phyloP scores from a whole-genome alignment of 2,888 invertebrate genomes.

The Megastigmus dorsalis region DNA sequence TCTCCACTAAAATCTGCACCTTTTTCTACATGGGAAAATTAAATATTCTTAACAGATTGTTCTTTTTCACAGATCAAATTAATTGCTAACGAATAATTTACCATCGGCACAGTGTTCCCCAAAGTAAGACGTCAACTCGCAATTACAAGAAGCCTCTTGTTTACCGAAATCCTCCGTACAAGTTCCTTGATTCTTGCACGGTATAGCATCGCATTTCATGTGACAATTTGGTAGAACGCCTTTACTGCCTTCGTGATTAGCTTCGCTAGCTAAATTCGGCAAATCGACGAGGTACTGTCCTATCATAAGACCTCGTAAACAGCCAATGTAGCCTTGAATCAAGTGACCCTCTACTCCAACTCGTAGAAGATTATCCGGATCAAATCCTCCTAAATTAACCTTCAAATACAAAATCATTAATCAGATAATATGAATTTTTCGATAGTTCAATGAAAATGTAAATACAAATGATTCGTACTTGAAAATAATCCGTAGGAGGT shows the following conservation, averaged over 20 bases:
- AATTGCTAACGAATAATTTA: too few species aligned
- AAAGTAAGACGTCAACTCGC: conserved; percentile 91
- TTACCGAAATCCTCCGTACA: conserved; percentile 92
- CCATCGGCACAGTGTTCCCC: conserved; percentile 90
- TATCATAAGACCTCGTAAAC: conserved; percentile 90
- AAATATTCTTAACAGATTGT: too few species aligned
- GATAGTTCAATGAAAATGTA: background rate
- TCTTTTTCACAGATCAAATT: too few species aligned
- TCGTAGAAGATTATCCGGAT: conserved; percentile 82
- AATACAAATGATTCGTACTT: conserved; percentile 74
- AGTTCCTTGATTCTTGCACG: conserved; percentile 90
- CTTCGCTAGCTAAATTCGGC: conserved; percentile 82
- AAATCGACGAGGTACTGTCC: conserved; percentile 87
- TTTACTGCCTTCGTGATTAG: conserved; percentile 82
- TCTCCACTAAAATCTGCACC: conserved; percentile 93
- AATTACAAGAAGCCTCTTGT: conserved; percentile 90
- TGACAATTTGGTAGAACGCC: conserved; percentile 88
- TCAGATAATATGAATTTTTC: background rate
- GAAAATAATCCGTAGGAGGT: conserved; percentile 92
- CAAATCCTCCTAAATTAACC: conserved; percentile 90
- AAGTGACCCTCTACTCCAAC: conserved; percentile 76
- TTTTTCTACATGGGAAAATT: conserved; percentile 85
- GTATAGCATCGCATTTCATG: conserved; percentile 91
- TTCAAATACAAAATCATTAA: conserved; percentile 79
- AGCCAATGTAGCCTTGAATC: conserved; percentile 87